These are phyloP conservation scores for Lasioglossum zephyrum DNA, from an alignment of 2,888 invertebrate genomes.

Conservation along the genomic window DNA sequence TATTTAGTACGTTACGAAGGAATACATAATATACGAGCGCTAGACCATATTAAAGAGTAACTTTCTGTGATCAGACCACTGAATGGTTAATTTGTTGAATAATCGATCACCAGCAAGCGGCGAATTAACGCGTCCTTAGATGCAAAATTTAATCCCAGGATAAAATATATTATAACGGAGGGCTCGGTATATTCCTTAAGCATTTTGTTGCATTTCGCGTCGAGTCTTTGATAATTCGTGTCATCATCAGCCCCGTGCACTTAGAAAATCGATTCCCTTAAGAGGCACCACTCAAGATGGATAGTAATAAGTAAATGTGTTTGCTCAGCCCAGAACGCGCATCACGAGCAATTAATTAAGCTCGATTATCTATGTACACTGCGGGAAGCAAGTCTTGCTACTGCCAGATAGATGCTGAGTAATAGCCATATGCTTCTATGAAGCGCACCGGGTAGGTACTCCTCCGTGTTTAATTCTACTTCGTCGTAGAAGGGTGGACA, in stretches of 20 bases:
- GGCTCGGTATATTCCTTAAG: slow-evolving; percentile 65
- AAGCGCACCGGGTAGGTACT: slow-evolving; percentile 68
- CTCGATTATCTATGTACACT: slow-evolving; percentile 82
- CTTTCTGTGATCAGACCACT: not conserved
- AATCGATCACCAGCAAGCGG: not conserved
- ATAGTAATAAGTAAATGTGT: slow-evolving; percentile 83
- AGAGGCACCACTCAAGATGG: slow-evolving; percentile 79
- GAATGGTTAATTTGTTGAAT: not conserved
- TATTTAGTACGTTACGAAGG: not conserved
- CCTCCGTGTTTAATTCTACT: slow-evolving; percentile 47
- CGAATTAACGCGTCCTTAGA: slow-evolving; percentile 5
- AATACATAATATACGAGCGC: not conserved
- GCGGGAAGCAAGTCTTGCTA: slow-evolving; percentile 73
- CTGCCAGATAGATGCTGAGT: slow-evolving; percentile 71
- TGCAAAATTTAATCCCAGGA: not conserved
- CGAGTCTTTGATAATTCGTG: slow-evolving; percentile 71
- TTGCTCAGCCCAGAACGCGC: slow-evolving; percentile 79
- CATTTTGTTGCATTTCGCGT: slow-evolving; percentile 68
- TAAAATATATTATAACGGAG: not conserved
- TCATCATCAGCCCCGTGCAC: slow-evolving; percentile 76
- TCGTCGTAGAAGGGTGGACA: not conserved
- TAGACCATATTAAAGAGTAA: not conserved
- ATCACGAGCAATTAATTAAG: slow-evolving; percentile 82
- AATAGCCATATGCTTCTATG: slow-evolving; percentile 71
- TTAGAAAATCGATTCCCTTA: slow-evolving; percentile 80